Conservation (phyloP, 2,797 vertebrate genomes). For the Distichodus sexfasciatus region DNA sequence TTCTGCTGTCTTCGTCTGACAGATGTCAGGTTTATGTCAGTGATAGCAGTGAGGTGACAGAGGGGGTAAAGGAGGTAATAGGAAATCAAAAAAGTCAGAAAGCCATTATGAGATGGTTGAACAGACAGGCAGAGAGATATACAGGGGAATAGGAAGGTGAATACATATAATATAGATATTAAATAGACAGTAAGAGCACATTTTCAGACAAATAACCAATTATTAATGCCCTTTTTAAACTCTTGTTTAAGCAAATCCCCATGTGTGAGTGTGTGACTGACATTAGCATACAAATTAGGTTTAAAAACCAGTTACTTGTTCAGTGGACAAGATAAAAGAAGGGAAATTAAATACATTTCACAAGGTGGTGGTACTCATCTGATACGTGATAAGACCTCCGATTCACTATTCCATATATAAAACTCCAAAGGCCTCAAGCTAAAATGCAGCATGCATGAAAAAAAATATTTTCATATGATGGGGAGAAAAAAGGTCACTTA, state of each 20-base stretch:
- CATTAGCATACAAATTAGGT: conserved; percentile 3
- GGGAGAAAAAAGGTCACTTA: conserved; percentile 19
- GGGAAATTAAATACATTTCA: conserved; percentile 38
- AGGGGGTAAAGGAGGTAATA: neutral
- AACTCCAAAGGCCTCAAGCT: neutral
- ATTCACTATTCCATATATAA: too few species aligned
- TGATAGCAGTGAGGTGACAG: neutral
- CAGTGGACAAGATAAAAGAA: neutral
- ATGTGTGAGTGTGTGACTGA: too few species aligned
- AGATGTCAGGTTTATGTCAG: conserved; percentile 8
- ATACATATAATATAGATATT: too few species aligned
- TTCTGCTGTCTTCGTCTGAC: neutral
- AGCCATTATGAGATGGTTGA: neutral
- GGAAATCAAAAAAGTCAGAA: neutral
- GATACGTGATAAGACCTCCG: conserved; percentile 50
- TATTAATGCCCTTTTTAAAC: neutral
- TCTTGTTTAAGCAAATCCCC: neutral
- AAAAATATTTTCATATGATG: too few species aligned
- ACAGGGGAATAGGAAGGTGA: too few species aligned
- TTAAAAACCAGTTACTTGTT: neutral
- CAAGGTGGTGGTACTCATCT: conserved; percentile 59
- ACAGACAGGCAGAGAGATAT: too few species aligned
- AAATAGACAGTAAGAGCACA: too few species aligned
- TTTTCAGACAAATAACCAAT: neutral
- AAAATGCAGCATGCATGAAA: neutral